Evolutionary conservation across 2,113 vertebrate species (phyloP).

Genomic region (Engraulis encrasicolus): DNA sequence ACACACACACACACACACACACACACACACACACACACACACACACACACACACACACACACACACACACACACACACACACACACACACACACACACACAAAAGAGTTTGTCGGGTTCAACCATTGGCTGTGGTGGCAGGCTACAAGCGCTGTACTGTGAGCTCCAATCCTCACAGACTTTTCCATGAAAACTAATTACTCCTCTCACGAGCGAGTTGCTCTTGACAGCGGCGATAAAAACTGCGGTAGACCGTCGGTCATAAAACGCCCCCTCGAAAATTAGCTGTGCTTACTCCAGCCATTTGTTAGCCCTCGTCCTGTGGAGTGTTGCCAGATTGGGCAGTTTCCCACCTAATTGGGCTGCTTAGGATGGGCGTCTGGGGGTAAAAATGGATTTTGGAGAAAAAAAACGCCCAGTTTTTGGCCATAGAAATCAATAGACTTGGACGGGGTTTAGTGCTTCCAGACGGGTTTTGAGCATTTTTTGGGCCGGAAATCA

Average conservation of each 20-base stretch:
- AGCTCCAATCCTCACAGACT: not conserved
- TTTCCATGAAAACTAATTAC: not conserved
- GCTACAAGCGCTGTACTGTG: too few relatives aligned
- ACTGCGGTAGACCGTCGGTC: not conserved
- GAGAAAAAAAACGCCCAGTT: too few relatives aligned
- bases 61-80: not conserved
- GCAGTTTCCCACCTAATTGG: too few relatives aligned
- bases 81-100: not conserved
- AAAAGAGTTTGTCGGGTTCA: not conserved
- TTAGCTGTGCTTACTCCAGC: not conserved
- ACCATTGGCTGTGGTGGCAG: not conserved
- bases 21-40: not conserved
- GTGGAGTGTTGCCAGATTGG: too few relatives aligned
- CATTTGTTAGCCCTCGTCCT: not conserved
- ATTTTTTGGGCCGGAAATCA: too few relatives aligned
- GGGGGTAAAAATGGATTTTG: too few relatives aligned
- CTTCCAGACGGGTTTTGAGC: too few relatives aligned
- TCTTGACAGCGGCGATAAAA: slow-evolving; percentile 4
- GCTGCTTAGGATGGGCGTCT: too few relatives aligned
- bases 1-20: not conserved
- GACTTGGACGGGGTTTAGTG: too few relatives aligned
- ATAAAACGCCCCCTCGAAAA: not conserved
- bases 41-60: not conserved
- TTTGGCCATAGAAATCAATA: too few relatives aligned
- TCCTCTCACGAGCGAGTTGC: not conserved